Conservation (phyloP, 2,113 vertebrate species). For the Clinocottus analis region DNA sequence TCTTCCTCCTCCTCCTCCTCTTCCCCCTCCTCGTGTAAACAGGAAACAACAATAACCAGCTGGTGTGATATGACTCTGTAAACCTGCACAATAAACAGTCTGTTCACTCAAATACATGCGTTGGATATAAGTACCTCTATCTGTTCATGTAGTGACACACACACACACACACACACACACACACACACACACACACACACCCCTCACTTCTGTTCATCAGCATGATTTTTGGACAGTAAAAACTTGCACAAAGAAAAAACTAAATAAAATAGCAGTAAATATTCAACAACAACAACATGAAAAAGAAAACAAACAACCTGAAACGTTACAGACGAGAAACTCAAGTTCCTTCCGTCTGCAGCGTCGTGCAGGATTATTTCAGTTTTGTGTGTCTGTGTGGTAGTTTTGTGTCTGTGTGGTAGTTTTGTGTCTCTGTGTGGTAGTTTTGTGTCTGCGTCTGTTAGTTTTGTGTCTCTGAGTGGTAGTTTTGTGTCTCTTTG, state of each 20-base stretch:
- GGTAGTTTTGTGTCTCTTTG: neutral
- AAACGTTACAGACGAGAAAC: too few relatives aligned
- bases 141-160: neutral
- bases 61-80: constrained; percentile 8
- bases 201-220: neutral
- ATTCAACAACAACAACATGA: neutral
- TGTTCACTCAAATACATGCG: constrained; percentile 16
- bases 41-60: neutral
- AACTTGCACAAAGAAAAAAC: neutral
- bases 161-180: neutral
- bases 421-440: too few relatives aligned
- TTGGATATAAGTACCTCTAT: constrained; percentile 19
- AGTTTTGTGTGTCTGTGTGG: too few relatives aligned
- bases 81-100: constrained; percentile 32
- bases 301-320: neutral
- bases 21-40: neutral
- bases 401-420: too few relatives aligned
- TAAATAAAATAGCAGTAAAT: neutral
- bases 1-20: neutral
- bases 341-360: too few relatives aligned
- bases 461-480: too few relatives aligned
- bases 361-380: too few relatives aligned
- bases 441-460: neutral
- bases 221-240: neutral
- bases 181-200: neutral